A percentile compares a stretch with the other conserved stretches of the same genome.
Conservation (phyloP, 2,113 vertebrate genomes). For the mouse (Mus musculus) region DNA sequence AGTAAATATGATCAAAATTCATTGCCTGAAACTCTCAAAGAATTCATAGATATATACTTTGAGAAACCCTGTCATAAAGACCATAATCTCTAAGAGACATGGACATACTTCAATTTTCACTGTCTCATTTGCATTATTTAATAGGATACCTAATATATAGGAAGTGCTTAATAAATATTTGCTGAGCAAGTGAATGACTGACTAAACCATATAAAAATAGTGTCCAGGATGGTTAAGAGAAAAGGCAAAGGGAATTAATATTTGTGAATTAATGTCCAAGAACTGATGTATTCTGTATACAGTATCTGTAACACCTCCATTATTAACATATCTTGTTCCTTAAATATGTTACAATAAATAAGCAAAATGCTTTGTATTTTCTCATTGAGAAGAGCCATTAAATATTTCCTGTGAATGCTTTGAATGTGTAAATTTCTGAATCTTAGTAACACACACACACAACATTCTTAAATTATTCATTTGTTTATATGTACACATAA, state of each 20-base stretch:
- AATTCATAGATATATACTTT: background rate
- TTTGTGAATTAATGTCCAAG: background rate
- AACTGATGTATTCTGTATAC: background rate
- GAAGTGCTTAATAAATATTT: background rate
- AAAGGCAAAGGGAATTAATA: background rate
- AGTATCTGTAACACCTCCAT: background rate
- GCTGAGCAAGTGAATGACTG: background rate
- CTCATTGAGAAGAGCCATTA: background rate
- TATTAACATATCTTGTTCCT: background rate
- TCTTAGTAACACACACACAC: background rate
- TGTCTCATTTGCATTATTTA: background rate
- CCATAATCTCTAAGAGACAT: background rate
- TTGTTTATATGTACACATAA: background rate
- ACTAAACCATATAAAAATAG: background rate
- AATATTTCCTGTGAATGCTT: background rate
- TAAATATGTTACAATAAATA: background rate
- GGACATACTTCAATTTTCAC: background rate
- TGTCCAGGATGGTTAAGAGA: background rate
- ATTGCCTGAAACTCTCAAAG: background rate
- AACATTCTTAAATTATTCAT: background rate
- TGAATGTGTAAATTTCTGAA: background rate
- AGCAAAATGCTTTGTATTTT: background rate
- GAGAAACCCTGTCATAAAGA: background rate
- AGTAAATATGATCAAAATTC: background rate
- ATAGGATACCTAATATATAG: background rate